Evolutionary conservation across 2,113 vertebrate genomes (phyloP).

Genomic region (Zapornia atra): DNA sequence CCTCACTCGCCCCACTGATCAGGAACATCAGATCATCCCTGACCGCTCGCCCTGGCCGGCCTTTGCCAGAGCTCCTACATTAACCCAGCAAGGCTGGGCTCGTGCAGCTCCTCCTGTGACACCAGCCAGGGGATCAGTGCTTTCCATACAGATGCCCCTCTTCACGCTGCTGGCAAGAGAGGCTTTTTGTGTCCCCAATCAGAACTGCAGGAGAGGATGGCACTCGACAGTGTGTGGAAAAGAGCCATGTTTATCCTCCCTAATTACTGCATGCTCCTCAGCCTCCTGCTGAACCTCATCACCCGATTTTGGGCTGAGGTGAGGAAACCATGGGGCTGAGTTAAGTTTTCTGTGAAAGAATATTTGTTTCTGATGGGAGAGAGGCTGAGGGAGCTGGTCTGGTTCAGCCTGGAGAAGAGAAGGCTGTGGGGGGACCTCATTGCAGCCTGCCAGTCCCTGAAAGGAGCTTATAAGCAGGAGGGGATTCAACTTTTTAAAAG

Average conservation of each 20-base stretch:
- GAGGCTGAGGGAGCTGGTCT: no score
- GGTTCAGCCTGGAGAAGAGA: no score
- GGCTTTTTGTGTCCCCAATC: neutral
- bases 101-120: neutral
- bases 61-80: neutral
- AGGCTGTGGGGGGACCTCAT: no score
- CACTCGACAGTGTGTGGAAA: neutral
- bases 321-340: neutral
- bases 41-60: neutral
- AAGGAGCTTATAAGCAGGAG: no score
- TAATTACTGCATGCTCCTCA: neutral
- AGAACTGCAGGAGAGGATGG: neutral
- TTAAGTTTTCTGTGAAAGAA: neutral
- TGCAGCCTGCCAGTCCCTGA: no score
- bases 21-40: neutral
- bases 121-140: neutral
- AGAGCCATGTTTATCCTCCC: neutral
- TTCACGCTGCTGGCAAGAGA: neutral
- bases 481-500: no score
- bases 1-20: fast-evolving
- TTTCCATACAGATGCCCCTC: neutral
- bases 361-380: neutral
- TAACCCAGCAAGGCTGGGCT: neutral
- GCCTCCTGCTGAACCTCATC: neutral
- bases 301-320: neutral